phyloP scores from a whole-genome alignment of 2,888 invertebrate genomes.

The Eupithecia exiguata region DNA sequence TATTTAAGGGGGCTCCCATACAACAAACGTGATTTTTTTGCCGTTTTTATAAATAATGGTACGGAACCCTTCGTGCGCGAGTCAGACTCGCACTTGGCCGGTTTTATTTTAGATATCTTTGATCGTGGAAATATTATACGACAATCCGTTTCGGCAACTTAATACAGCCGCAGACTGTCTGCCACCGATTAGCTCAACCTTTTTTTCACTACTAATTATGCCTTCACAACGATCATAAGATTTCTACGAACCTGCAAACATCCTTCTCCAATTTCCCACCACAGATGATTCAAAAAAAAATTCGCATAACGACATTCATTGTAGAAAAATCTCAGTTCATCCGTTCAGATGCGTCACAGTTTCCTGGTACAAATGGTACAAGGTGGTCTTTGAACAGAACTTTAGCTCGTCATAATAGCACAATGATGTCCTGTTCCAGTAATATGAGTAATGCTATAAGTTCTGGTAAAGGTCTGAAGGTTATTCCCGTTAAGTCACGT shows the following conservation, averaged over 20 bases:
- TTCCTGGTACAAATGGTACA: constrained; percentile 57
- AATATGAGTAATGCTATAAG: constrained; percentile 30
- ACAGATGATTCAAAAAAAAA: constrained; percentile 72
- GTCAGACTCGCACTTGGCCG: too few relatives aligned
- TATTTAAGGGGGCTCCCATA: too few relatives aligned
- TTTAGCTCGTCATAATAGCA: constrained; percentile 30
- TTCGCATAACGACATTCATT: constrained; percentile 72
- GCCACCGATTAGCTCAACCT: not conserved
- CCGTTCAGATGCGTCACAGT: constrained; percentile 71
- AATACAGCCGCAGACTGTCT: not conserved
- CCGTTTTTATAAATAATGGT: too few relatives aligned
- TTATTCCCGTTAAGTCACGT: not conserved
- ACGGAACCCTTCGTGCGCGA: too few relatives aligned
- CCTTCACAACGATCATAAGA: not conserved
- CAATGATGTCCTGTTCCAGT: constrained; percentile 32
- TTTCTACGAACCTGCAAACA: constrained; percentile 35
- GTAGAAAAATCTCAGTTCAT: constrained; percentile 74
- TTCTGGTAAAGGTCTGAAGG: not conserved
- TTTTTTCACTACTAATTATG: too few relatives aligned
- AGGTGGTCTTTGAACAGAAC: constrained; percentile 38
- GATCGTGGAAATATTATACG: not conserved
- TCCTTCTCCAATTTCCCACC: constrained; percentile 55
- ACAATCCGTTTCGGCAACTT: not conserved
- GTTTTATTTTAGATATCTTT: too few relatives aligned
- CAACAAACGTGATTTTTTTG: too few relatives aligned